Evolutionary conservation across 2,113 vertebrate genomes (phyloP).

Genomic region (Oryzias woworae): DNA sequence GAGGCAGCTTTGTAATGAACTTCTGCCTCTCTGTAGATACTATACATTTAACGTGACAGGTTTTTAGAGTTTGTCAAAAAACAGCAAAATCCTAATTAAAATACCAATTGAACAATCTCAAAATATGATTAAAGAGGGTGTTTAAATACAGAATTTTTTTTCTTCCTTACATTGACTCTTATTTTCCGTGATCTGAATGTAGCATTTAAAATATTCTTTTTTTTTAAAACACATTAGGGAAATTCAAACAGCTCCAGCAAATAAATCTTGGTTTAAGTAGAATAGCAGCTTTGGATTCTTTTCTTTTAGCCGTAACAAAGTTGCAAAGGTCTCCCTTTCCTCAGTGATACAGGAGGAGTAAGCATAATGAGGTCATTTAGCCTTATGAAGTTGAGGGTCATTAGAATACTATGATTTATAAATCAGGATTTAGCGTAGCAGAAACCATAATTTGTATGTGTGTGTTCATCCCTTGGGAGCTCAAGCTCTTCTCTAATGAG

Average conservation of each 20-base stretch:
- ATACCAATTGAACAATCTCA: too few relatives aligned
- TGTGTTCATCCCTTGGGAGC: conserved; percentile 23
- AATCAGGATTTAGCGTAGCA: conserved; percentile 40
- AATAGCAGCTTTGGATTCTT: conserved; percentile 36
- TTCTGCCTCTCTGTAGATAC: too few relatives aligned
- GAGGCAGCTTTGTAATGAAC: too few relatives aligned
- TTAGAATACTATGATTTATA: conserved; percentile 67
- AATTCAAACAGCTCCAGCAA: conserved; percentile 24
- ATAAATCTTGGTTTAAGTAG: conserved; percentile 31
- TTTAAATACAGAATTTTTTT: too few relatives aligned
- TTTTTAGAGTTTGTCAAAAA: too few relatives aligned
- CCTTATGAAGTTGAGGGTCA: conserved; percentile 37
- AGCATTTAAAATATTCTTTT: too few relatives aligned
- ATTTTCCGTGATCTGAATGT: too few relatives aligned
- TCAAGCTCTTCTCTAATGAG: conserved; percentile 52
- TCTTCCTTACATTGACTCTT: too few relatives aligned
- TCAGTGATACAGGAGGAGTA: conserved; percentile 28
- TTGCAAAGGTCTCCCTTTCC: conserved; percentile 39
- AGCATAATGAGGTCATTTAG: conserved; percentile 61
- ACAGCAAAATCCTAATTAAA: too few relatives aligned
- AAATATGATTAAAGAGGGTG: too few relatives aligned
- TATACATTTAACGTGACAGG: too few relatives aligned
- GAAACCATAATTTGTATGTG: conserved; percentile 20
- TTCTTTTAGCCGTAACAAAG: conserved; percentile 7
- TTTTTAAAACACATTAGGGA: conserved; percentile 3